Conservation (phyloP, 1,140 invertebrate genomes). For the Microvelia longipes region DNA sequence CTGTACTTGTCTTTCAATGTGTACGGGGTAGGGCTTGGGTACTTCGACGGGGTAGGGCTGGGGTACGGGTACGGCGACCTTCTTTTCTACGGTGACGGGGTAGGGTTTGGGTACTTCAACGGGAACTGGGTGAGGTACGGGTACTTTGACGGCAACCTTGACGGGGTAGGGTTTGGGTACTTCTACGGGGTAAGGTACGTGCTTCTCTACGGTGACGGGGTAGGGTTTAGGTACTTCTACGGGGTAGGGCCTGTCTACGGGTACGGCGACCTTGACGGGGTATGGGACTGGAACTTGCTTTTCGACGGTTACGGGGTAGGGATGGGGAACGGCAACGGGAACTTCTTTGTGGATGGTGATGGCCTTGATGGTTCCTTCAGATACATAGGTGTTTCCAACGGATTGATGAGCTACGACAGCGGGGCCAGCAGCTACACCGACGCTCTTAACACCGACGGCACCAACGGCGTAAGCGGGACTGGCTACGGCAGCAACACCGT, state of each 20-base stretch:
- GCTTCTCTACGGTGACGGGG: constrained; percentile 40
- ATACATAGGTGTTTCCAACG: constrained; percentile 16
- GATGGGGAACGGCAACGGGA: constrained; percentile 38
- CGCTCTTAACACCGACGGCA: neutral
- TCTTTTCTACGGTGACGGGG: neutral
- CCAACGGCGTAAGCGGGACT: neutral
- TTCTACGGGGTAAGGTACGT: constrained; percentile 43
- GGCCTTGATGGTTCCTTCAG: constrained; percentile 30
- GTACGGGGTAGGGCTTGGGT: neutral
- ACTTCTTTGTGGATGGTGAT: constrained; percentile 34
- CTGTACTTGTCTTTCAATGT: neutral
- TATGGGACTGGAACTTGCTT: constrained; percentile 31
- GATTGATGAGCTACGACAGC: neutral
- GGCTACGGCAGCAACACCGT: neutral
- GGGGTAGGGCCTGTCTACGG: constrained; percentile 41
- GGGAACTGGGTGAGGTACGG: neutral
- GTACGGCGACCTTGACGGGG: constrained; percentile 49
- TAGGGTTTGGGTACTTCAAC: neutral
- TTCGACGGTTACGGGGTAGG: constrained; percentile 33
- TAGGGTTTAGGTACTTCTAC: constrained; percentile 33
- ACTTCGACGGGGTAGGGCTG: neutral
- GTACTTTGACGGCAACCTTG: neutral
- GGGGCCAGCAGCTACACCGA: neutral
- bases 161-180: constrained; percentile 29
- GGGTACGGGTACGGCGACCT: neutral